Percentiles rank a stretch among this genome's conserved stretches.
Conservation (phyloP, 2,113 vertebrate genomes). For the Tragelaphus buxtoni region DNA sequence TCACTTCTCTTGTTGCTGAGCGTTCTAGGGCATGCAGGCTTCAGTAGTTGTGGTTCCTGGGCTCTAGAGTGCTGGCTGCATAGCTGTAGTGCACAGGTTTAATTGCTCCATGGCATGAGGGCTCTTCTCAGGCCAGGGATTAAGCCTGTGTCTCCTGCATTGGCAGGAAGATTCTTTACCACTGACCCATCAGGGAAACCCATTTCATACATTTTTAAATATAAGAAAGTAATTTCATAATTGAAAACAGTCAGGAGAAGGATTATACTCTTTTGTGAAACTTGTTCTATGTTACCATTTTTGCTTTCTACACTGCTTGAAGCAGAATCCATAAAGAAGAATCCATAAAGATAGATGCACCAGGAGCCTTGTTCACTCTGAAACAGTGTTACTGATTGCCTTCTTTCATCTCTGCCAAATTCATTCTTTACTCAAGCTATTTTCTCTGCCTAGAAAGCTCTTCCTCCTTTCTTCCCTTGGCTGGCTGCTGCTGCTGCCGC, state of each 20-base stretch:
- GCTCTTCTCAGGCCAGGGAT: background rate
- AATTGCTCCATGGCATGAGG: background rate
- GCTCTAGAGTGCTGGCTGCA: fast-evolving
- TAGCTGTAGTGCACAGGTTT: background rate
- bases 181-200: background rate
- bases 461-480: background rate
- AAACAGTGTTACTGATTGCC: background rate
- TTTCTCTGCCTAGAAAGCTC: background rate
- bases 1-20: background rate
- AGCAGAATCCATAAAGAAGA: background rate
- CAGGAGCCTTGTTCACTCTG: background rate
- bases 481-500: background rate
- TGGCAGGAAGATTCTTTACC: background rate
- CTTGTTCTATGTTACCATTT: background rate
- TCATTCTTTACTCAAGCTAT: background rate
- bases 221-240: background rate
- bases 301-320: background rate
- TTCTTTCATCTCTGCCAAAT: background rate
- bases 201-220: background rate
- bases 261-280: background rate
- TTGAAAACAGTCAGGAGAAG: background rate
- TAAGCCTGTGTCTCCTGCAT: background rate
- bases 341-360: background rate
- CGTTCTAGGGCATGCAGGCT: background rate
- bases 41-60: background rate